A percentile compares a stretch with the other conserved stretches of the same genome.
Evolutionary conservation across 53 echinoderm and acorn worm genomes (phyloP).

Genomic region (Henricia sp.): DNA sequence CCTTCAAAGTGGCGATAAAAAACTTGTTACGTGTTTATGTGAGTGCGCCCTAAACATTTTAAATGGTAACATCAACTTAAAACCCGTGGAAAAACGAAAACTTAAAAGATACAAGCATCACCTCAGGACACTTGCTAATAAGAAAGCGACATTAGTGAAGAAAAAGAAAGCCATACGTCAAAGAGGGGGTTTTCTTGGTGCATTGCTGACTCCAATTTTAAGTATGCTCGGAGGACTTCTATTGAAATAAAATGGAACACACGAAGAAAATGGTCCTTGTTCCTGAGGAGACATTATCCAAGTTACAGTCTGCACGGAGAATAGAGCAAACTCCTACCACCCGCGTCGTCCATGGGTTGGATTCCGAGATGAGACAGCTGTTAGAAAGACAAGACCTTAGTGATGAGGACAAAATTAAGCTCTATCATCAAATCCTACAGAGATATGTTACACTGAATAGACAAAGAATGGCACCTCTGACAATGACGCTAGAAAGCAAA

Average conservation of each 20-base stretch:
- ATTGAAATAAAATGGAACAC: conserved; percentile 67
- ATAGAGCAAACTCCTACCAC: conserved; percentile 53
- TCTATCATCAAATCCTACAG: conserved; percentile 62
- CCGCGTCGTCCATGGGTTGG: conserved; percentile 44
- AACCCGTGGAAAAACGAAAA: conserved; percentile 53
- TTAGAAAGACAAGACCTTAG: conserved; percentile 44
- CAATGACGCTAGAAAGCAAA: conserved; percentile 20
- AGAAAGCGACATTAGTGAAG: conserved; percentile 4
- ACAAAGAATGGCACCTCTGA: conserved; percentile 45
- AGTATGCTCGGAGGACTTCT: conserved; percentile 35
- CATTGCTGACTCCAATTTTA: conserved; percentile 36
- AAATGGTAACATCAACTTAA: conserved; percentile 68
- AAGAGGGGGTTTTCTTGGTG: conserved; percentile 70
- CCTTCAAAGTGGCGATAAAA: conserved; percentile 61
- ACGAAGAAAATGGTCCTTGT: conserved; percentile 82
- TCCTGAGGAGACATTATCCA: conserved; percentile 58
- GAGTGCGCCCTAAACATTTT: conserved; percentile 18
- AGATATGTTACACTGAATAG: conserved; percentile 58
- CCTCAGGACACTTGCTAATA: conserved; percentile 55
- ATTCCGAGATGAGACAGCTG: conserved; percentile 55
- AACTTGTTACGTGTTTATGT: conserved; percentile 60
- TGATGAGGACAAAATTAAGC: conserved; percentile 55
- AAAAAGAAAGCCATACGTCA: conserved; percentile 67
- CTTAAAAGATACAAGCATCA: conserved; percentile 50
- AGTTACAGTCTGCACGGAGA: conserved; percentile 57